Evolutionary conservation across 2,888 invertebrate species (phyloP).

Genomic region (Pollenia angustigena): DNA sequence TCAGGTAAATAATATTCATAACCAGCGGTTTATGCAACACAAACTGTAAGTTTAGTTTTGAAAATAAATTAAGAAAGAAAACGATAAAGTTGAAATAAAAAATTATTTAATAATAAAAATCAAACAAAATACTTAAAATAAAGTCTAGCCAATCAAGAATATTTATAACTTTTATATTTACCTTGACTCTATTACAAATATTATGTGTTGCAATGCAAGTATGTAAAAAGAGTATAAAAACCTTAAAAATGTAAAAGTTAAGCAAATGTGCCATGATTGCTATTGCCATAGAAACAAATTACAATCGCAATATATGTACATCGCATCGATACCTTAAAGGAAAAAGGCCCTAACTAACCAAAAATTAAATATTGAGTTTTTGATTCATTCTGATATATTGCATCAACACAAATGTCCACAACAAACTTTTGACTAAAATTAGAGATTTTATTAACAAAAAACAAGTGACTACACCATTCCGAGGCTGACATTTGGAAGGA

Average conservation of each 20-base stretch:
- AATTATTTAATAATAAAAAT: slow-evolving; percentile 24
- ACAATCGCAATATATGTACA: slow-evolving; percentile 36
- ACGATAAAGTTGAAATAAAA: not conserved
- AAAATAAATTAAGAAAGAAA: slow-evolving; percentile 19
- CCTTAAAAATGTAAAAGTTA: slow-evolving; percentile 15
- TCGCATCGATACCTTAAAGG: too few species aligned
- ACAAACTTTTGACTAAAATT: too few species aligned
- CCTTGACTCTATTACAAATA: slow-evolving; percentile 70
- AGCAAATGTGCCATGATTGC: slow-evolving; percentile 39
- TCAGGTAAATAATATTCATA: slow-evolving; percentile 69
- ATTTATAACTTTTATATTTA: slow-evolving; percentile 71
- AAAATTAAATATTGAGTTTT: too few species aligned
- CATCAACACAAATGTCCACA: too few species aligned
- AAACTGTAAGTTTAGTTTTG: slow-evolving; percentile 60
- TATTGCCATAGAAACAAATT: slow-evolving; percentile 28
- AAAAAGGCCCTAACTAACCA: too few species aligned
- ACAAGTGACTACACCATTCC: too few species aligned
- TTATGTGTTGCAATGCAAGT: not conserved
- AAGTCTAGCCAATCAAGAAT: slow-evolving; percentile 74
- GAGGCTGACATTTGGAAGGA: too few species aligned
- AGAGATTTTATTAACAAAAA: too few species aligned
- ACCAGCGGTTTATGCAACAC: slow-evolving; percentile 8
- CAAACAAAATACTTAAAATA: slow-evolving; percentile 55
- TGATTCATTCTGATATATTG: too few species aligned
- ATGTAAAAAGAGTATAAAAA: not conserved